Conservation (phyloP, 2,113 vertebrate species). For the Excalfactoria chinensis region DNA sequence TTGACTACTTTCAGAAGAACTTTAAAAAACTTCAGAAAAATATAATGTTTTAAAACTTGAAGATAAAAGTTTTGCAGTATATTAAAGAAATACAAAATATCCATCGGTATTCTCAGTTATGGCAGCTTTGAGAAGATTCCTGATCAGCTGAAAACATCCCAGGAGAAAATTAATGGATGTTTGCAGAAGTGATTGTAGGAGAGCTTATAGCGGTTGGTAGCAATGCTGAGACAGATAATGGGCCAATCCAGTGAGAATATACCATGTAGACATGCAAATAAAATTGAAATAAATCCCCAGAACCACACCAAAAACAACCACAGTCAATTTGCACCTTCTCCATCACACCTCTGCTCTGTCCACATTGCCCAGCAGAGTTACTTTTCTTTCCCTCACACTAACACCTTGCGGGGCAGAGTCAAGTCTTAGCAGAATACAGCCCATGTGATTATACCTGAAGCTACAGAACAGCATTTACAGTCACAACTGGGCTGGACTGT, state of each 20-base stretch:
- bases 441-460: accelerated
- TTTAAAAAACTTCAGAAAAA: not conserved
- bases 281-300: not conserved
- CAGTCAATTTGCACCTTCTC: constrained; percentile 5
- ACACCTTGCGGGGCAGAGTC: not conserved
- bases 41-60: not conserved
- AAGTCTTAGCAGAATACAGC: not conserved
- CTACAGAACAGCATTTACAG: not conserved
- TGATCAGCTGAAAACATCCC: not conserved
- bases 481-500: accelerated
- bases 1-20: not conserved
- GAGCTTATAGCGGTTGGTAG: not conserved
- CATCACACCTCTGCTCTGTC: not conserved
- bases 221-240: not conserved
- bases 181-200: not conserved
- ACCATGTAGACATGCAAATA: not conserved
- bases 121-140: not conserved
- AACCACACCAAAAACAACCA: constrained; percentile 2
- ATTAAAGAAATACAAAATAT: not conserved
- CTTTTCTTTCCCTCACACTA: not conserved
- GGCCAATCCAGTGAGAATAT: not conserved
- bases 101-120: not conserved
- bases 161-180: not conserved
- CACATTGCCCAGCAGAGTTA: not conserved
- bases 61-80: not conserved